Percentiles rank a stretch among this genome's conserved stretches.
Conservation (phyloP, 2,113 vertebrate species). For the Leucoraja erinaceus region DNA sequence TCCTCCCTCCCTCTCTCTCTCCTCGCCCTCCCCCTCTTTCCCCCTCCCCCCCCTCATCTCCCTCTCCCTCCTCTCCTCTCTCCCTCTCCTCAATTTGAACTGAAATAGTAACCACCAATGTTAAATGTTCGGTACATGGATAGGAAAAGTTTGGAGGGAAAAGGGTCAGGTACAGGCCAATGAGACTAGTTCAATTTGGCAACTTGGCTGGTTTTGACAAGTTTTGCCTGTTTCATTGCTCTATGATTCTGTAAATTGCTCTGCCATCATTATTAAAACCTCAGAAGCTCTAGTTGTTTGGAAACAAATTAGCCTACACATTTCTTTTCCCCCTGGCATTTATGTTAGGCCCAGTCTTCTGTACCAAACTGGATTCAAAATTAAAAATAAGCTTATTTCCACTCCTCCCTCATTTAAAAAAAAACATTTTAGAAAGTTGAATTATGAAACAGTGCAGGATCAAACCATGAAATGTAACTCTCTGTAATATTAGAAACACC, state of each 20-base stretch:
- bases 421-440: not conserved
- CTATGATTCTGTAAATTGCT: not conserved
- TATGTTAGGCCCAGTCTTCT: not conserved
- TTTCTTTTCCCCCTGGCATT: not conserved
- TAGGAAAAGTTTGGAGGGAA: too few relatives aligned
- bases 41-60: too few relatives aligned
- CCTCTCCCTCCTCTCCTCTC: too few relatives aligned
- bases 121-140: too few relatives aligned
- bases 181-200: too few relatives aligned
- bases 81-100: too few relatives aligned
- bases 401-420: not conserved
- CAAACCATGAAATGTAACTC: not conserved
- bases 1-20: too few relatives aligned
- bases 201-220: too few relatives aligned
- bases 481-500: constrained; percentile 26
- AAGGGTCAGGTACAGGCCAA: too few relatives aligned
- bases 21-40: too few relatives aligned
- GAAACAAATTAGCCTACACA: not conserved
- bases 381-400: not conserved
- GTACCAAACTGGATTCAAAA: not conserved
- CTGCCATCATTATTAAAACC: not conserved
- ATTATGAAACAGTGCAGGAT: not conserved
- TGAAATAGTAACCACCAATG: not conserved
- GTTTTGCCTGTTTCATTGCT: too few relatives aligned
- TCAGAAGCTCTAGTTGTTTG: not conserved